phyloP scores from a whole-genome alignment of 2,113 vertebrate species.

The Helogale parvula region DNA sequence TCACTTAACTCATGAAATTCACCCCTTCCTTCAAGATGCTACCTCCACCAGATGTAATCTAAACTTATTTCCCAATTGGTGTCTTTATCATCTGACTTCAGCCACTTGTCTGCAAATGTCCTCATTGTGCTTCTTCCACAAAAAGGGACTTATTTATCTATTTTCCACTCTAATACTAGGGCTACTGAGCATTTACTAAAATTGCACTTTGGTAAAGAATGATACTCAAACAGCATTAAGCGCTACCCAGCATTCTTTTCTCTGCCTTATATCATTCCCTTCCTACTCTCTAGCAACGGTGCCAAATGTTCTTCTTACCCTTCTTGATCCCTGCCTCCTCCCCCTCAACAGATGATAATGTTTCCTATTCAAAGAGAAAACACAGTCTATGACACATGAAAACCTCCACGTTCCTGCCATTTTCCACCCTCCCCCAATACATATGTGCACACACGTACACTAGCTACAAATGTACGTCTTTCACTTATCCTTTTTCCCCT shows the following conservation, averaged over 20 bases:
- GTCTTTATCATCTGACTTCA: not conserved
- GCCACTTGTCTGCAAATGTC: not conserved
- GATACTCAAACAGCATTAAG: not conserved
- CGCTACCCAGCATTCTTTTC: not conserved
- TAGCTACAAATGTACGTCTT: not conserved
- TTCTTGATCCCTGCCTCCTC: not conserved
- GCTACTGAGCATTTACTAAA: not conserved
- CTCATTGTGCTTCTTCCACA: not conserved
- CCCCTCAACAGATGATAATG: not conserved
- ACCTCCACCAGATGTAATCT: not conserved
- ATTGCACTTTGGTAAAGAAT: not conserved
- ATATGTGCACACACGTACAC: not conserved
- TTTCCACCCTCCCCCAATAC: not conserved
- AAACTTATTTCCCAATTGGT: not conserved
- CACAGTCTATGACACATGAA: not conserved
- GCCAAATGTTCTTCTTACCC: not conserved
- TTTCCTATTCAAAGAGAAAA: constrained; percentile 11
- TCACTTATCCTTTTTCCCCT: not conserved
- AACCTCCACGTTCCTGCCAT: not conserved
- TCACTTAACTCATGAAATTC: not conserved
- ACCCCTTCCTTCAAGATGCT: not conserved
- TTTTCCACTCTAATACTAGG: not conserved
- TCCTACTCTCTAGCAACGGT: not conserved
- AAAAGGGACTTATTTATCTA: not conserved
- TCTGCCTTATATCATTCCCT: not conserved